A percentile compares a stretch with the other conserved stretches of the same genome.
phyloP scores from a whole-genome alignment of 2,888 invertebrate genomes.

The Tetragonula carbonaria region DNA sequence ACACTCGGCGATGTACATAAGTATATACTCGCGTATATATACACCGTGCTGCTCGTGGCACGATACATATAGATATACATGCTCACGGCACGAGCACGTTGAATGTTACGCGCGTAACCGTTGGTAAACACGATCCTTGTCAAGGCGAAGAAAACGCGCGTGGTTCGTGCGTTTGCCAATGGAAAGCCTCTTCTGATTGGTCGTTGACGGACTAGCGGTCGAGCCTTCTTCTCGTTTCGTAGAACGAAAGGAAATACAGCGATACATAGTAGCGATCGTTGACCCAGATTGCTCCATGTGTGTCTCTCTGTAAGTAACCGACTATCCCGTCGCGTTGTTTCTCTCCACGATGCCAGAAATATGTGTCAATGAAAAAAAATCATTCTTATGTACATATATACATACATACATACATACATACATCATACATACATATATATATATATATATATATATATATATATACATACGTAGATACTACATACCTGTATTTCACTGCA shows the following conservation, averaged over 20 bases:
- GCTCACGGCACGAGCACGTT: background rate
- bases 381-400: background rate
- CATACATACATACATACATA: background rate
- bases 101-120: background rate
- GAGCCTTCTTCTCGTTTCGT: constrained; percentile 56
- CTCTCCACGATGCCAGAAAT: background rate
- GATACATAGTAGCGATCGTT: constrained; percentile 42
- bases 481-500: no score
- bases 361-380: background rate
- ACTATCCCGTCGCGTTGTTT: background rate
- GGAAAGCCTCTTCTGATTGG: constrained; percentile 52
- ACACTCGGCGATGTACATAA: background rate
- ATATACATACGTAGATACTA: background rate
- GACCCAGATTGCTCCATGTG: constrained; percentile 44
- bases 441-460: background rate
- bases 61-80: background rate
- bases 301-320: background rate
- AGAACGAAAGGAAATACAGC: constrained; percentile 21
- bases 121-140: constrained; percentile 12
- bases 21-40: background rate
- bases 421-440: background rate
- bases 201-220: constrained; percentile 41
- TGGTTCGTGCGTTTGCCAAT: constrained; percentile 38
- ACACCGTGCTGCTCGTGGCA: background rate
- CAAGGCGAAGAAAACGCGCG: constrained; percentile 46